phyloP scores from a whole-genome alignment of 2,797 vertebrate species.

The Enteromius mattozi region DNA sequence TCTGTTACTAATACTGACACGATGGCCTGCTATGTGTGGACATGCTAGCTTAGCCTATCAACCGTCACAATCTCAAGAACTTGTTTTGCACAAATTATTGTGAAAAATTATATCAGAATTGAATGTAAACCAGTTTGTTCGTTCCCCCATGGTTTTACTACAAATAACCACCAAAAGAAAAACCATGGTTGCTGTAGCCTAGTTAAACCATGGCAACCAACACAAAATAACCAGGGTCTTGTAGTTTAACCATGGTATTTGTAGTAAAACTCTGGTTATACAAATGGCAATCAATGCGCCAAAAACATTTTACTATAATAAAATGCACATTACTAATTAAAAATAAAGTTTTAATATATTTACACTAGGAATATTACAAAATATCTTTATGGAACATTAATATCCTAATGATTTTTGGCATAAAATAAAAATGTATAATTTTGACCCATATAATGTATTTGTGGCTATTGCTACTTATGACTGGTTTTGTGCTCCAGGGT shows the following conservation, averaged over 20 bases:
- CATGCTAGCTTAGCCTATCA: not conserved
- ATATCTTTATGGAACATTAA: too few species aligned
- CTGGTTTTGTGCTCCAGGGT: not conserved
- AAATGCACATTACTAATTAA: too few species aligned
- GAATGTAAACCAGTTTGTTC: not conserved
- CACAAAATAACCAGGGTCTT: too few species aligned
- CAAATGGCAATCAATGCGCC: not conserved
- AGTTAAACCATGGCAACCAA: not conserved
- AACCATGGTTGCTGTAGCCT: not conserved
- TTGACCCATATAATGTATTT: too few species aligned
- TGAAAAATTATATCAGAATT: not conserved
- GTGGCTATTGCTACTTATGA: too few species aligned
- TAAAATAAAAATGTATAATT: too few species aligned
- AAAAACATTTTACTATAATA: not conserved
- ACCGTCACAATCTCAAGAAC: not conserved
- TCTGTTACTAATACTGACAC: slow-evolving; percentile 38
- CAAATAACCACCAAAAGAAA: not conserved
- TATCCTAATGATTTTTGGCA: too few species aligned
- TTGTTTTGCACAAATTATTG: too few species aligned
- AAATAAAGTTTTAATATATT: too few species aligned
- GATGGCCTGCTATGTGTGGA: not conserved
- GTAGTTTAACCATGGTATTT: not conserved
- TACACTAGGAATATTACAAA: too few species aligned
- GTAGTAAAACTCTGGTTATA: not conserved
- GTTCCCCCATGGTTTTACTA: not conserved